A percentile compares a stretch with the other conserved stretches of the same genome.
phyloP scores from a whole-genome alignment of 2,888 invertebrate species.

The Epistrophe eligans region DNA sequence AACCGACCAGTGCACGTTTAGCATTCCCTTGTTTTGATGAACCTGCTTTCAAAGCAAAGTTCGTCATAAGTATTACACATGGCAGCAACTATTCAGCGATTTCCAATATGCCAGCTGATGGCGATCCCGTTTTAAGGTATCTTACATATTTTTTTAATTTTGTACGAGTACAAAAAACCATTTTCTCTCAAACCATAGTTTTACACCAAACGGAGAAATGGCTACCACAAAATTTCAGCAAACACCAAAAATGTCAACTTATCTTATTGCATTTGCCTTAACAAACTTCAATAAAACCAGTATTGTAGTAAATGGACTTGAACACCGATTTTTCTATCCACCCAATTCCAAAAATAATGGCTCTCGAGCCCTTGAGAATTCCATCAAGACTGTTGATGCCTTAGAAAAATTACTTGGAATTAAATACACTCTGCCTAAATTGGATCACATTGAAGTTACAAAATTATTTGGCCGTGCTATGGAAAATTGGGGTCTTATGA shows the following conservation, averaged over 20 bases:
- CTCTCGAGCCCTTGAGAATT: constrained; percentile 78
- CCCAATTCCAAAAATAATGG: constrained; percentile 78
- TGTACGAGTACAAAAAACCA: too few relatives aligned
- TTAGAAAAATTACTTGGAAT: constrained; percentile 89
- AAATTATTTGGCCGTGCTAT: constrained; percentile 93
- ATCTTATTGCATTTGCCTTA: constrained; percentile 92
- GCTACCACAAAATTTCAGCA: constrained; percentile 84
- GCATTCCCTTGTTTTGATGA: constrained; percentile 98
- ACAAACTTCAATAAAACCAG: constrained; percentile 85
- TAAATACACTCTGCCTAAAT: constrained; percentile 90
- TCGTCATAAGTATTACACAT: constrained; percentile 87
- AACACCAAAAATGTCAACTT: constrained; percentile 89
- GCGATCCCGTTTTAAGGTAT: constrained; percentile 44
- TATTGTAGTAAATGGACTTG: constrained; percentile 81
- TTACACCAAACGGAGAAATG: constrained; percentile 65
- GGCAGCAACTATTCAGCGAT: constrained; percentile 82
- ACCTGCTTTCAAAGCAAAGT: constrained; percentile 94
- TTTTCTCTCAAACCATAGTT: constrained; percentile 19
- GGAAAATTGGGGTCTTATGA: constrained; percentile 97
- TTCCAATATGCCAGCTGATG: constrained; percentile 82
- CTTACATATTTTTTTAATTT: too few relatives aligned
- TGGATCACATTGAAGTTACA: constrained; percentile 94
- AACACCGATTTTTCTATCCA: constrained; percentile 81
- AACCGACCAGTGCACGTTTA: constrained; percentile 96
- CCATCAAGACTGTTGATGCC: constrained; percentile 78